These are phyloP conservation scores for Emesis russula DNA, from an alignment of 2,888 invertebrate species.

Conservation along the genomic window DNA sequence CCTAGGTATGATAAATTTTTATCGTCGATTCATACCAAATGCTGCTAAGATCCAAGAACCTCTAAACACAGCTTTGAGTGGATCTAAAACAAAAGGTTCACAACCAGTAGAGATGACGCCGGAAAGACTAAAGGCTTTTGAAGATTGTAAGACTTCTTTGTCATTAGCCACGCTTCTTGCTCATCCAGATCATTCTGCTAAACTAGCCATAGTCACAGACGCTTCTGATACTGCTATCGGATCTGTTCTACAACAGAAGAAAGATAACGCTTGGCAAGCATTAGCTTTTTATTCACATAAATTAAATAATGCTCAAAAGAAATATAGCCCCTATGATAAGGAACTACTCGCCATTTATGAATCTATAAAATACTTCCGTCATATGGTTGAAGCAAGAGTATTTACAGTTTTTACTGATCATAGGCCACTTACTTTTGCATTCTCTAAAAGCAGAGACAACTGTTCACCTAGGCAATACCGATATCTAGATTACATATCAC, in stretches of 20 bases:
- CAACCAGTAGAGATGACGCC: slow-evolving; percentile 80
- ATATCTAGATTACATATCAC: slow-evolving; percentile 89
- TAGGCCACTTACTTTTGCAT: slow-evolving; percentile 88
- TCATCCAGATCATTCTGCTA: slow-evolving; percentile 88
- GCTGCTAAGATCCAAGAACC: slow-evolving; percentile 9
- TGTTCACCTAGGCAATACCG: slow-evolving; percentile 89
- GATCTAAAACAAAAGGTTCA: slow-evolving; percentile 82
- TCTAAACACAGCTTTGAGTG: slow-evolving; percentile 39
- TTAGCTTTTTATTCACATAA: slow-evolving; percentile 91
- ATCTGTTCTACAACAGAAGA: slow-evolving; percentile 90
- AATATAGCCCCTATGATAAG: slow-evolving; percentile 91
- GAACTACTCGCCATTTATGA: slow-evolving; percentile 91
- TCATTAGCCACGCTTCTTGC: slow-evolving; percentile 88
- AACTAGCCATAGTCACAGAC: slow-evolving; percentile 89
- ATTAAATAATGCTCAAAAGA: slow-evolving; percentile 88
- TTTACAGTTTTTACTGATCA: slow-evolving; percentile 83
- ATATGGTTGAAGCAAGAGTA: slow-evolving; percentile 90
- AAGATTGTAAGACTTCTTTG: slow-evolving; percentile 86
- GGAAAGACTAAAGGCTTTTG: slow-evolving; percentile 78
- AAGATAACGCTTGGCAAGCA: slow-evolving; percentile 87
- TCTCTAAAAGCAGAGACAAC: slow-evolving; percentile 88
- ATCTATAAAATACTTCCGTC: slow-evolving; percentile 89
- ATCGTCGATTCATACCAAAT: slow-evolving; percentile 14
- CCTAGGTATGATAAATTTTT: not conserved
- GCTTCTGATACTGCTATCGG: slow-evolving; percentile 91